Evolutionary conservation across 2,797 vertebrate species (phyloP).

Genomic region (Threskiornis aethiopicus): DNA sequence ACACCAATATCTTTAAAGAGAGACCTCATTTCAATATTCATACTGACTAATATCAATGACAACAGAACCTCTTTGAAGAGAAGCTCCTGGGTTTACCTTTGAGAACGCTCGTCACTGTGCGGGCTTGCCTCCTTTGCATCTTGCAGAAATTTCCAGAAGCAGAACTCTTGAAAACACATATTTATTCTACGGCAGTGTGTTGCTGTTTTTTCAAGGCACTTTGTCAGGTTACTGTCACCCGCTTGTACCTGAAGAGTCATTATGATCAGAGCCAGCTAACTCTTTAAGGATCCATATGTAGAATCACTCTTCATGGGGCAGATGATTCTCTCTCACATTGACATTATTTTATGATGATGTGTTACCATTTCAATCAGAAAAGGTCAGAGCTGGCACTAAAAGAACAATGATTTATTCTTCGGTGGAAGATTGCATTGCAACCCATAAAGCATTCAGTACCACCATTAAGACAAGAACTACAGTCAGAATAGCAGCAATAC

Average conservation of each 20-base stretch:
- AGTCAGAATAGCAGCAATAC: background rate
- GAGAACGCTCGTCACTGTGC: fast-evolving
- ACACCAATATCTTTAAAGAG: background rate
- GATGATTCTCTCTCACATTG: background rate
- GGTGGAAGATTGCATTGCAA: background rate
- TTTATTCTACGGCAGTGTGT: background rate
- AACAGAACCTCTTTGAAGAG: background rate
- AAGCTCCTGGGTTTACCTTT: background rate
- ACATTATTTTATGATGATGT: background rate
- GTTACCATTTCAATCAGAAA: slow-evolving; percentile 3
- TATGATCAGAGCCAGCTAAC: background rate
- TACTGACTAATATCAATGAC: background rate
- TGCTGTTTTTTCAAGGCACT: background rate
- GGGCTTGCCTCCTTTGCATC: background rate
- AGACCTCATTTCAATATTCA: background rate
- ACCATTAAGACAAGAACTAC: background rate
- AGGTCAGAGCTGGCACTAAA: slow-evolving; percentile 25
- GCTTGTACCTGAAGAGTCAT: background rate
- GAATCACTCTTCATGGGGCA: background rate
- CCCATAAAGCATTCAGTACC: background rate
- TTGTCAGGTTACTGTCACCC: background rate
- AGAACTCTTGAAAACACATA: background rate
- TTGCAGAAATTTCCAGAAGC: background rate
- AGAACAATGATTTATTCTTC: background rate
- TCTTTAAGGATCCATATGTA: background rate